A percentile compares a stretch with the other conserved stretches of the same genome.
Conservation (phyloP, 2,888 invertebrate genomes). For the Drosophila cognata region DNA sequence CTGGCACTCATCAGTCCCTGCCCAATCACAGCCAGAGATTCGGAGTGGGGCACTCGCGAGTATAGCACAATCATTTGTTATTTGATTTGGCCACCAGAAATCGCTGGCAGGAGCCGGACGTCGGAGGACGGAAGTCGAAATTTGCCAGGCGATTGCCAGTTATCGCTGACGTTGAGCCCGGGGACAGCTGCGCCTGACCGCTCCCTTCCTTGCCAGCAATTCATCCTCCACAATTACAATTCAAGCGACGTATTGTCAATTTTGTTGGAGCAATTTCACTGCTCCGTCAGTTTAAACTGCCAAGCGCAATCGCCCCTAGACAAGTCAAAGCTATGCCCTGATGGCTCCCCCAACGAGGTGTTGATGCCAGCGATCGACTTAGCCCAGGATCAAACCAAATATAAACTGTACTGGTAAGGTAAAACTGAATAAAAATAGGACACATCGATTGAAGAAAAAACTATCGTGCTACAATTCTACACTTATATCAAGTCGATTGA, state of each 20-base stretch:
- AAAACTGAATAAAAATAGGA: neutral
- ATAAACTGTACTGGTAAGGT: neutral
- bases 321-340: conserved; percentile 30
- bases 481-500: neutral
- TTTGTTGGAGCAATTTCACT: conserved; percentile 53
- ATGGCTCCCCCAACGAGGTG: conserved; percentile 41
- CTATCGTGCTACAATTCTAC: neutral
- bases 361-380: conserved; percentile 33
- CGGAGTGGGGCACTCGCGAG: conserved; percentile 17
- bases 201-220: neutral
- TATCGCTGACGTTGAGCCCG: conserved; percentile 50
- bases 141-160: conserved; percentile 56
- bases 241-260: conserved; percentile 47
- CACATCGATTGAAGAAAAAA: neutral
- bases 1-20: conserved; percentile 56
- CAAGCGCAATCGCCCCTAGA: conserved; percentile 21
- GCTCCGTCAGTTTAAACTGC: conserved; percentile 31
- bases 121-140: conserved; percentile 55
- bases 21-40: conserved; percentile 51
- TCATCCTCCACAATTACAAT: conserved; percentile 15
- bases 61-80: conserved; percentile 70
- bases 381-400: neutral
- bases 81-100: conserved; percentile 66
- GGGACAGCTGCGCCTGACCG: conserved; percentile 24
- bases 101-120: conserved; percentile 15